These are phyloP conservation scores for Berghia stephanieae DNA, from an alignment of 1,140 invertebrate genomes.

Conservation along the genomic window DNA sequence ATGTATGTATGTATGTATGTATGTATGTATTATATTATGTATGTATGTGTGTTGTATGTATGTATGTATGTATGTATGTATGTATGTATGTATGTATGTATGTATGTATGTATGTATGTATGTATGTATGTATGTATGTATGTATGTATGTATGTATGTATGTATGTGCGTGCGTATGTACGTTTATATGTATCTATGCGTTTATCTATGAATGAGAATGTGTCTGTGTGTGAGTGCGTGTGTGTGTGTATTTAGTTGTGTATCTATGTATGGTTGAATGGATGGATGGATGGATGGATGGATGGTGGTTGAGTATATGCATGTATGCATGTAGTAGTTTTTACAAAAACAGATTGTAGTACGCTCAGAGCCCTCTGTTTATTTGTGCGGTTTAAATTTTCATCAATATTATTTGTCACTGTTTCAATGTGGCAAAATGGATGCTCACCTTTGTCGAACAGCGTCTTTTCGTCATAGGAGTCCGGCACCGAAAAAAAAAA, in stretches of 20 bases:
- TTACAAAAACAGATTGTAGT: too few species aligned
- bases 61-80: background rate
- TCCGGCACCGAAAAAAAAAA: too few species aligned
- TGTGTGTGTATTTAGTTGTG: background rate
- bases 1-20: background rate
- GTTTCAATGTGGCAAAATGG: too few species aligned
- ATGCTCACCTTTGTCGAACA: too few species aligned
- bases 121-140: conserved; percentile 24
- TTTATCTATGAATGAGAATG: background rate
- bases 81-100: conserved; percentile 17
- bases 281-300: background rate
- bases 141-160: background rate
- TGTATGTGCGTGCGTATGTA: background rate
- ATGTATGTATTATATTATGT: background rate
- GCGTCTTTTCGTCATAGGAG: too few species aligned
- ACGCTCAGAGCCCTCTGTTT: too few species aligned
- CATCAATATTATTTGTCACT: too few species aligned
- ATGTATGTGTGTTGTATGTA: background rate
- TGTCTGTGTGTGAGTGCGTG: background rate
- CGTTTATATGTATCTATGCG: background rate
- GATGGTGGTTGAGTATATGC: background rate
- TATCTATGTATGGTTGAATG: background rate
- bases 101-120: conserved; percentile 19
- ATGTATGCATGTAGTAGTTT: background rate
- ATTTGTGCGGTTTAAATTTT: too few species aligned